These are phyloP conservation scores for Meda fulgida DNA, from an alignment of 2,797 vertebrate genomes.

Conservation along the genomic window DNA sequence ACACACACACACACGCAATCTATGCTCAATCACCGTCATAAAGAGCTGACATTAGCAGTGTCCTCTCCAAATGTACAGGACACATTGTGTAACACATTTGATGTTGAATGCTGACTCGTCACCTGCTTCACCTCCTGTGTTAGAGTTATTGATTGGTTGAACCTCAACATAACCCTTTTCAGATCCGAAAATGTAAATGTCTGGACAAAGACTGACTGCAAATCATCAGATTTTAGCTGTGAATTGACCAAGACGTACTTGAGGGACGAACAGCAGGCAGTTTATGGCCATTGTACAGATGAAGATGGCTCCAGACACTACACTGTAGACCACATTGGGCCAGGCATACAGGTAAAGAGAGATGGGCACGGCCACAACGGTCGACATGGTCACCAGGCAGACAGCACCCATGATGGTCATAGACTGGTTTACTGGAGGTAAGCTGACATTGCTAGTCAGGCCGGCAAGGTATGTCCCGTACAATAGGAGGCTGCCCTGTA, in stretches of 20 bases:
- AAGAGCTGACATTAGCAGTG: slow-evolving; percentile 33
- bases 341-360: slow-evolving; percentile 85
- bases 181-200: background rate
- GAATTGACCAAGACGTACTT: slow-evolving; percentile 74
- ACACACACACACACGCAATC: background rate
- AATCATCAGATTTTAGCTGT: background rate
- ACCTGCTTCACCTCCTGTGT: background rate
- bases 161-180: background rate
- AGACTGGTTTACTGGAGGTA: slow-evolving; percentile 95
- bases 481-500: slow-evolving; percentile 87
- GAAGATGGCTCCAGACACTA: slow-evolving; percentile 92
- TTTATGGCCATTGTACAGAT: slow-evolving; percentile 90
- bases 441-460: slow-evolving; percentile 90
- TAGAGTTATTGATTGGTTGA: slow-evolving; percentile 30
- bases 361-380: slow-evolving; percentile 80
- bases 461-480: slow-evolving; percentile 93
- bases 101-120: slow-evolving; percentile 28
- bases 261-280: slow-evolving; percentile 94
- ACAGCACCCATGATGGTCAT: slow-evolving; percentile 90
- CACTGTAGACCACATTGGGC: slow-evolving; percentile 90
- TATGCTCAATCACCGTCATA: background rate
- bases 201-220: background rate
- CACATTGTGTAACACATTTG: slow-evolving; percentile 17
- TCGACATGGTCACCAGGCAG: slow-evolving; percentile 82
- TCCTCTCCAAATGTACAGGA: slow-evolving; percentile 5